Evolutionary conservation across 2,113 vertebrate species (phyloP), one percentile per base, ranked within the genome.

Genomic region (Psettodes erumei): DNA sequence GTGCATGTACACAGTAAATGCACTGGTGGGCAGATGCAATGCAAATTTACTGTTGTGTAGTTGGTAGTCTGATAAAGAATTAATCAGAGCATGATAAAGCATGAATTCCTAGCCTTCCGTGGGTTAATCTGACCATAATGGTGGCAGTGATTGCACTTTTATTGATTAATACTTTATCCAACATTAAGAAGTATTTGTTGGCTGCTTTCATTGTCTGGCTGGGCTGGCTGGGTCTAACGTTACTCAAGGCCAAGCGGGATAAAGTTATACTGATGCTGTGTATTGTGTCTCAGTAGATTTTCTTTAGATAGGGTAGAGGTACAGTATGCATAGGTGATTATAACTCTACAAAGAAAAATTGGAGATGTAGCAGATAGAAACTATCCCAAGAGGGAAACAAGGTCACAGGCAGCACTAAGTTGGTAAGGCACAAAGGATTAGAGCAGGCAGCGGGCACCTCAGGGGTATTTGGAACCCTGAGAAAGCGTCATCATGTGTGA

Each of bases 171-270:
- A 61, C 63, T 80, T 81, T 35, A 73, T 72, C 21, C 35, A 64
- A 33, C 15, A 54, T 56, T 33, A 53, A 23, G n/a, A 61, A 28
- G 61, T 63, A 48, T 45, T 87, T 70, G 33, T 42, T 75, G 37
- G 55, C 60, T 61, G 83, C 42, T 67, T 53, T 78, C 38, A 54
- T n/a, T 77, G 81, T 76, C 73, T 69, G 77, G 35, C 48, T 50
- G 38, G 56, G 55, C 13, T 33, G 64, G 21, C 63, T 50, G 13
- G 2, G 15, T 1, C 27, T 30, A n/a, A 35, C 43, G 53, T 63
- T 28, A 73, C 59, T 81, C 53, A 71, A 51, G 6, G 33, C 10
- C n/a, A 55, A 61, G 21, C 13, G 10, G 35, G 56, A 64, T 38
- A 38, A 13, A 60, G 56, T 79, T 58, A 53, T 48, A 56, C 27